Conservation (phyloP, 2,888 invertebrate genomes). For the Bedellia somnulentella region DNA sequence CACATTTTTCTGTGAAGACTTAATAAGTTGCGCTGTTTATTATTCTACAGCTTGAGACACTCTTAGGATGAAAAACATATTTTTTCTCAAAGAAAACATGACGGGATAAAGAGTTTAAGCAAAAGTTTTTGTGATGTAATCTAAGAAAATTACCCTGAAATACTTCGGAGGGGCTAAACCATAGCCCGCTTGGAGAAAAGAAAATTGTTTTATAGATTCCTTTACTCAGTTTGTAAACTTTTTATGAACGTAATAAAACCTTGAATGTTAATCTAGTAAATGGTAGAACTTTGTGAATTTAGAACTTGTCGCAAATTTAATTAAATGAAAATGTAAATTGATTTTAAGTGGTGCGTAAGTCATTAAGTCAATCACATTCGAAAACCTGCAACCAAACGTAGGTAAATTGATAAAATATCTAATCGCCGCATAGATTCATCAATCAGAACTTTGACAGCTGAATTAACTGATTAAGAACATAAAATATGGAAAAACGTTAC, state of each 20-base stretch:
- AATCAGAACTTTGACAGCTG: too few relatives aligned
- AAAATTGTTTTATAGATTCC: constrained; percentile 31
- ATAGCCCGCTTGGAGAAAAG: constrained; percentile 12
- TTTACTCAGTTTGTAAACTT: constrained; percentile 14
- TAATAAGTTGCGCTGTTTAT: constrained; percentile 36
- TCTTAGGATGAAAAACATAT: constrained; percentile 27
- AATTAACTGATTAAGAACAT: too few relatives aligned
- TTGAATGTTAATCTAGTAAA: too few relatives aligned
- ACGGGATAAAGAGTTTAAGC: constrained; percentile 35
- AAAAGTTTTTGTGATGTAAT: constrained; percentile 35
- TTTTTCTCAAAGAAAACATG: constrained; percentile 43
- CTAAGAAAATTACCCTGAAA: constrained; percentile 46
- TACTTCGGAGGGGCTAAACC: constrained; percentile 34
- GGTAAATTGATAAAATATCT: too few relatives aligned
- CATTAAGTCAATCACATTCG: too few relatives aligned
- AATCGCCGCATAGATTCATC: too few relatives aligned
- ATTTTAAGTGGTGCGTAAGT: too few relatives aligned
- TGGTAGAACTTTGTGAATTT: too few relatives aligned
- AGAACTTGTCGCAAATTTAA: too few relatives aligned
- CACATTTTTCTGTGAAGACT: constrained; percentile 23
- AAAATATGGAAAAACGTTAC: too few relatives aligned
- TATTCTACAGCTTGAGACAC: constrained; percentile 20
- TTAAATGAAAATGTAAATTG: too few relatives aligned
- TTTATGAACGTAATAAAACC: background rate
- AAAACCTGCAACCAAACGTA: too few relatives aligned